Conservation (phyloP, 1,140 invertebrate genomes). For the Leptinotarsa texana region DNA sequence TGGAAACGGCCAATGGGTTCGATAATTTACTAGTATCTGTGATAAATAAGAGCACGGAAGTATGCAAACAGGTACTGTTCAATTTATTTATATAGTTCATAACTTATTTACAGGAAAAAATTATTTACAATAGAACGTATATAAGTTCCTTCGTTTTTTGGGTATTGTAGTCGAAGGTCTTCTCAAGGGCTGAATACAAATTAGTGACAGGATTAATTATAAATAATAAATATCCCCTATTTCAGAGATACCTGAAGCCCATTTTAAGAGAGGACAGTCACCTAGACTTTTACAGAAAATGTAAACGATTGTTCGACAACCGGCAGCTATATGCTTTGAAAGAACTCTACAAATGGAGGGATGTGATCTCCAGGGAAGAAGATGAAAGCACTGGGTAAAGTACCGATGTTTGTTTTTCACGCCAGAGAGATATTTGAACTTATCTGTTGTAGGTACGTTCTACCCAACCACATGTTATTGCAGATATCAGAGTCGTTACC, state of each 20-base stretch:
- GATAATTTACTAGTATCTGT: slow-evolving; percentile 73
- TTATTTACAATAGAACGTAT: no score
- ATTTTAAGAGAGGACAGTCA: slow-evolving; percentile 73
- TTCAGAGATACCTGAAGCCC: slow-evolving; percentile 81
- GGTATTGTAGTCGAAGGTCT: no score
- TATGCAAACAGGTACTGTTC: slow-evolving; percentile 67
- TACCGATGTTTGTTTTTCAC: background rate
- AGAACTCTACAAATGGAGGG: slow-evolving; percentile 87
- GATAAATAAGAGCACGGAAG: slow-evolving; percentile 70
- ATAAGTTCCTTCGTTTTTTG: no score
- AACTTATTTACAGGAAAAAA: no score
- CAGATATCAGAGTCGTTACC: slow-evolving; percentile 90
- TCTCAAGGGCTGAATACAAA: no score
- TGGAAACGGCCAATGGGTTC: slow-evolving; percentile 69
- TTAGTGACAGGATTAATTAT: no score
- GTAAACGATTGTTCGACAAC: slow-evolving; percentile 82
- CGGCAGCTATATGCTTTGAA: slow-evolving; percentile 83
- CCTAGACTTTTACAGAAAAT: slow-evolving; percentile 75
- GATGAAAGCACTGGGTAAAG: slow-evolving; percentile 86
- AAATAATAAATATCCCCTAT: slow-evolving; percentile 22
- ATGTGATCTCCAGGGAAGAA: slow-evolving; percentile 78
- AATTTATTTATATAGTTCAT: no score
- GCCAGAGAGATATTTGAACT: background rate
- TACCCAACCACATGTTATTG: slow-evolving; percentile 95
- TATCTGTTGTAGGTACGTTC: slow-evolving; percentile 71